Evolutionary conservation across 2,113 vertebrate genomes (phyloP), one percentile per base, ranked within the genome.

Genomic region (Cebidichthys violaceus): DNA sequence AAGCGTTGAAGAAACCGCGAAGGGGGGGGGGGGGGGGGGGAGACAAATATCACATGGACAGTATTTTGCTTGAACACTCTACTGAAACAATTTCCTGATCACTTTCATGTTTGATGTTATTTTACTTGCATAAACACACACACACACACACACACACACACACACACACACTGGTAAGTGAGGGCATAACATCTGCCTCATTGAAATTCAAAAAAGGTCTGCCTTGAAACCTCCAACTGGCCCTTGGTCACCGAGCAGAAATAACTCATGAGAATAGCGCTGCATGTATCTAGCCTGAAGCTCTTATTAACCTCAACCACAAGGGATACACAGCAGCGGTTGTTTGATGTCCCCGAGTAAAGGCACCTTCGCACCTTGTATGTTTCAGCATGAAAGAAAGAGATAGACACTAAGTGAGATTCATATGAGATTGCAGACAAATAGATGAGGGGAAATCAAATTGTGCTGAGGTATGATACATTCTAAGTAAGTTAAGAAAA

Each of bases 141-240:
- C 33, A 33, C 33, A 50, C 84, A 60, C 35, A 61, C 62, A 43
- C 6, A 9, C 11, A n/a, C 47, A 6, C 33, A 33, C 33, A 50
- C 84, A 60, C 35, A 61, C 62, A 43, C 6, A 9, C 11, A n/a
- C 47, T 50, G 11, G 8, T 47, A 70, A 61, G 47, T 27, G 81
- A 57, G 68, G 24, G 14, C 52, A 24, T 52, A 85, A 88, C 82
- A 82, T 84, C 69, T 20, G 70, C 88, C 65, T 91, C 83, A 91
- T 92, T 92, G 82, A 90, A 90, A 93, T 94, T 85, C 91, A 90
- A 90, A 90, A 92, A 89, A 90, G 88, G 92, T 90, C 84, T 86
- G 61, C 76, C 73, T 86, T 43, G 45, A 86, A 90, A 81, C 59
- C 75, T 67, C 75, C 65, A 33, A 55, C 79, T 50, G 82, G 57